Evolutionary conservation across 2,888 invertebrate species (phyloP).

Genomic region (Mesorhabditis spiculigera): DNA sequence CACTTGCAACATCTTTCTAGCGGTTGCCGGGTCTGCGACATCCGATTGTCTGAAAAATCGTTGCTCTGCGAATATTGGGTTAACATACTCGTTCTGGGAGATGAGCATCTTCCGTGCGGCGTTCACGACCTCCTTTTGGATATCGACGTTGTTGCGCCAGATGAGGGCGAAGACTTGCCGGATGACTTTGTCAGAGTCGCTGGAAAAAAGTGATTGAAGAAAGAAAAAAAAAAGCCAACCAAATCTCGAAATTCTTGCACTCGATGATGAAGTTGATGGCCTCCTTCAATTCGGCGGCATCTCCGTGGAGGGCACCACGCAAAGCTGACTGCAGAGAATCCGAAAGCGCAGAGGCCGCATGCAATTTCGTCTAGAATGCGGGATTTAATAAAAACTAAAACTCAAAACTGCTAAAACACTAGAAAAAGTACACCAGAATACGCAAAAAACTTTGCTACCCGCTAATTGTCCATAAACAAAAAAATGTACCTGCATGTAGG

Average conservation of each 20-base stretch:
- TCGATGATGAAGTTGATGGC: constrained; percentile 5
- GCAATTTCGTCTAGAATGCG: neutral
- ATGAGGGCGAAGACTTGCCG: neutral
- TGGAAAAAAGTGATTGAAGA: neutral
- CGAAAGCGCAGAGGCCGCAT: neutral
- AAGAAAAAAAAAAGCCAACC: neutral
- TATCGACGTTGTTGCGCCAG: neutral
- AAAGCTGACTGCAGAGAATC: constrained; percentile 1
- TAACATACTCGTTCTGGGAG: neutral
- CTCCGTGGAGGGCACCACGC: neutral
- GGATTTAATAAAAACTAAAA: no score
- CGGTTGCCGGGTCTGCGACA: neutral
- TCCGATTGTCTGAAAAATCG: neutral
- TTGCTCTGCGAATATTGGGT: neutral
- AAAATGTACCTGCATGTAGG: neutral
- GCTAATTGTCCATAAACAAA: no score
- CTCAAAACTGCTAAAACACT: no score
- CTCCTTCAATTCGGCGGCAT: neutral
- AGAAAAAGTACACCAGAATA: no score
- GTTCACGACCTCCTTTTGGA: neutral
- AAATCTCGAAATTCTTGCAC: constrained; percentile 4
- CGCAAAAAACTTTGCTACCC: no score
- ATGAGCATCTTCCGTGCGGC: neutral
- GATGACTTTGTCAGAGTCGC: neutral
- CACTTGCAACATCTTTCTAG: neutral